phyloP scores from a whole-genome alignment of 2,113 vertebrate species.

The Pheucticus melanocephalus region DNA sequence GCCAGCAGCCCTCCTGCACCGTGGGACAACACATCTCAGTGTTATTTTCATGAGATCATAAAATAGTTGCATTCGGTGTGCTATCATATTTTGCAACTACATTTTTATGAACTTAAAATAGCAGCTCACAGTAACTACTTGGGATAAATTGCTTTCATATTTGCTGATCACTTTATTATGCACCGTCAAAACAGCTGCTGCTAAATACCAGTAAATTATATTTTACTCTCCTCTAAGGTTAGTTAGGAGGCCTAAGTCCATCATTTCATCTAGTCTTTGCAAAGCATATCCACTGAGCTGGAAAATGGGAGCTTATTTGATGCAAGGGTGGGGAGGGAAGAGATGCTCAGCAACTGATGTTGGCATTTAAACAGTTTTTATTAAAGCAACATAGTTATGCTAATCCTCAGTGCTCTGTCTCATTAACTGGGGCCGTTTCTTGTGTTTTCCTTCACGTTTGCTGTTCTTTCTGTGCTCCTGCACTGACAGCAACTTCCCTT shows the following conservation, averaged over 20 bases:
- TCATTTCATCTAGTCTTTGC: background rate
- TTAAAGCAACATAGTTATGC: background rate
- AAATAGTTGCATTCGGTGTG: constrained; percentile 20
- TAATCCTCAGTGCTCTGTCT: background rate
- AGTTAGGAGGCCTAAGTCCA: background rate
- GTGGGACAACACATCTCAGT: background rate
- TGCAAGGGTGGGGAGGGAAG: background rate
- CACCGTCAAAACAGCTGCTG: constrained; percentile 22
- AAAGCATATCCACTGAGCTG: background rate
- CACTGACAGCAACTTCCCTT: background rate
- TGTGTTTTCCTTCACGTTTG: background rate
- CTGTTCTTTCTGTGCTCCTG: background rate
- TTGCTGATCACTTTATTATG: constrained; percentile 17
- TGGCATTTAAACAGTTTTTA: background rate
- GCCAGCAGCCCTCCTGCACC: accelerated
- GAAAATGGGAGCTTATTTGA: background rate
- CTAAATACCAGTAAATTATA: constrained; percentile 8
- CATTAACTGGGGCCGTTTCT: background rate
- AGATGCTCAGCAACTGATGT: background rate
- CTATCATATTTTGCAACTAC: constrained; percentile 29
- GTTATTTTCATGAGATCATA: constrained; percentile 46
- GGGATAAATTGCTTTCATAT: constrained; percentile 63
- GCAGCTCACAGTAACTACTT: constrained; percentile 48
- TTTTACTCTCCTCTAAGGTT: constrained; percentile 13
- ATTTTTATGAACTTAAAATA: constrained; percentile 67